A percentile compares a stretch with the other conserved stretches of the same genome.
Conservation (phyloP, 2,888 invertebrate genomes). For the Diploptera punctata region DNA sequence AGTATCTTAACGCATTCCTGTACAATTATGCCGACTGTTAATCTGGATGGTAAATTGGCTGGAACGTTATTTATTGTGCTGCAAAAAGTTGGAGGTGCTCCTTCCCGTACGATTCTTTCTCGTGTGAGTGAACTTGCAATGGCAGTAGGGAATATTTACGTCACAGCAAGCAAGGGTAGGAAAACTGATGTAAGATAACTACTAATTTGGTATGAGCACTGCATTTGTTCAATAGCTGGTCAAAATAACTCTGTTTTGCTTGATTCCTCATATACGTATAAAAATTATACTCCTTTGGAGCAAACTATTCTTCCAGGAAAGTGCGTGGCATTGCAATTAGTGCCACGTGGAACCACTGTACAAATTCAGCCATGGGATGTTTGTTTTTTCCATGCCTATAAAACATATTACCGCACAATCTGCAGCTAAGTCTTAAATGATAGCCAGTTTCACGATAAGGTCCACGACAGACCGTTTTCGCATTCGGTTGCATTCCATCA, state of each 20-base stretch:
- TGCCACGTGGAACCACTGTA: neutral
- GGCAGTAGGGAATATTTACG: neutral
- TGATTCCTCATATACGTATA: neutral
- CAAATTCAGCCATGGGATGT: neutral
- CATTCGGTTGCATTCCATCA: no score
- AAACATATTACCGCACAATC: no score
- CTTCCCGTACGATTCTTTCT: no score
- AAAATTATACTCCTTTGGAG: neutral
- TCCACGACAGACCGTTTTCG: no score
- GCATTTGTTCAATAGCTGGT: no score
- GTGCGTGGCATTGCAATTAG: neutral
- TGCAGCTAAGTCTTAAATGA: no score
- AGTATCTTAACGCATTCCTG: constrained; percentile 7
- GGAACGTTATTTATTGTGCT: no score
- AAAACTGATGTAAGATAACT: neutral
- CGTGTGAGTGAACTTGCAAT: neutral
- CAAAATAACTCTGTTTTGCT: neutral
- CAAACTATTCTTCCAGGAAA: neutral
- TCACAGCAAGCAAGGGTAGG: neutral
- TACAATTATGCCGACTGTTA: constrained; percentile 10
- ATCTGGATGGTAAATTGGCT: no score
- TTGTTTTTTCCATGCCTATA: no score
- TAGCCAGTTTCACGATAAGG: no score
- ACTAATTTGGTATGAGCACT: neutral
- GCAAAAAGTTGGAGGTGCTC: no score